Base-by-base conservation (phyloP, 2,888 invertebrate species). In the Priocnemis perturbator region DNA sequence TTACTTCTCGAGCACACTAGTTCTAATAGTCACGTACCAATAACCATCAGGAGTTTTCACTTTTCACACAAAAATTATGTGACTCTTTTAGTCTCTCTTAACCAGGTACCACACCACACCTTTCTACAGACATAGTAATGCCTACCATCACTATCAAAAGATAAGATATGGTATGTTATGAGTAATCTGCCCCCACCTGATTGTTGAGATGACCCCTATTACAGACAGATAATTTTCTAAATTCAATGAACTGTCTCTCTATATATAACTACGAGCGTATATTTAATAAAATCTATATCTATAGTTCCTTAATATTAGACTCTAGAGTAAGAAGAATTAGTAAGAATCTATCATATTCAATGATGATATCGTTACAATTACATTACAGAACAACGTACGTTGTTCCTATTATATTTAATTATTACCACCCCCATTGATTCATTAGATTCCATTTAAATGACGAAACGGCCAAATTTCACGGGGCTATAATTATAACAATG, bases 131-230 rank as follows among this genome's bases (percentile, higher is more conserved):
- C 79, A 79, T 79, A 84, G 78, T 73, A 78, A 81, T 81, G 85
- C 76, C 82, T 82, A 86, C 81, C 79, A 85, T 83, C 84, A 83
- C 82, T 85, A 86, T 86, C 85, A 76, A 77, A 73, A 79, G 87
- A 87, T 87, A 87, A 87, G 87, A 87, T 87, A 85, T 67, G 79
- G 73, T 83, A 85, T 80, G 82, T 83, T 72, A 75, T 85, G 81
- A 86, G 83, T 87, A 86, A 85, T 69, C 71, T 76, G 62, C 60
- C 69, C 78, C 73, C 74, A 65, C 72, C 50, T 62, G 60, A 45
- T 65, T 56, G 59, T n/a, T 71, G 52, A 69, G 60, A 45, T 71
- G 63, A 63, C 53, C 44, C 55, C 55, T 71, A 64, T 60, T 70
- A 59, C 19, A 7, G 57, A 15, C 30, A 21, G 26, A 20, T 37